Evolutionary conservation across 2,888 invertebrate species (phyloP), one percentile per base, ranked within the genome.

Genomic region (Anodontia alba): DNA sequence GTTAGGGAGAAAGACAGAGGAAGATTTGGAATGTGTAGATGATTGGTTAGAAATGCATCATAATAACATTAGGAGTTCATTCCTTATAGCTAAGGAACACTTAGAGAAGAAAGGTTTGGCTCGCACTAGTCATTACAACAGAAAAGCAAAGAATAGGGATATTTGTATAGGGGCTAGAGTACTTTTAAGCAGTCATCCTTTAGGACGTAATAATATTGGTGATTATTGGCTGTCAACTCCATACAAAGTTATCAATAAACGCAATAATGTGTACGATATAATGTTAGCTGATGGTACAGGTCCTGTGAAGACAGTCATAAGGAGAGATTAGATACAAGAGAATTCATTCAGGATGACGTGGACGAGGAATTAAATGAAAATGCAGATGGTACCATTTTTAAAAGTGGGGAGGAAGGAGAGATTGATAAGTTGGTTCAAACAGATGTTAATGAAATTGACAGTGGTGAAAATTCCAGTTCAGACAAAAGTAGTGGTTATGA

Each of bases 291-390:
- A 57, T 57, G 29, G 57, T 12, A 26, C 57, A 57, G 57, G 57
- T 23, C 15, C 26, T 57, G 15, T 26, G 23, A 57, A 57, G 29
- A 26, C 57, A 26, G 57, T 57, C 7, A 26, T 26, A 38, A 57
- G 29, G 29, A 57, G 57, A 57, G 57, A 57, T 29, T 57, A 26
- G 57, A 57, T 57, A 57, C 57, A 57, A 57, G 57, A 57, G 57
- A 57, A 57, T 29, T 57, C 1, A 26, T 57, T 8, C 7, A 57
- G 23, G 57, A 26, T 29, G 29, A 26, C 8, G 57, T 8, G 2
- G 57, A 57, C 15, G 15, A 5, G 29, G 57, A 29, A 5, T 8
- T 57, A 57, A 15, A 57, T 57, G 51, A 57, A 57, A 57, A 57
- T 57, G 57, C 57, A 26, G 23, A 57, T 26, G 5, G 57, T 29